Conservation (phyloP, 2,113 vertebrate species). For the Probosciger aterrimus region DNA sequence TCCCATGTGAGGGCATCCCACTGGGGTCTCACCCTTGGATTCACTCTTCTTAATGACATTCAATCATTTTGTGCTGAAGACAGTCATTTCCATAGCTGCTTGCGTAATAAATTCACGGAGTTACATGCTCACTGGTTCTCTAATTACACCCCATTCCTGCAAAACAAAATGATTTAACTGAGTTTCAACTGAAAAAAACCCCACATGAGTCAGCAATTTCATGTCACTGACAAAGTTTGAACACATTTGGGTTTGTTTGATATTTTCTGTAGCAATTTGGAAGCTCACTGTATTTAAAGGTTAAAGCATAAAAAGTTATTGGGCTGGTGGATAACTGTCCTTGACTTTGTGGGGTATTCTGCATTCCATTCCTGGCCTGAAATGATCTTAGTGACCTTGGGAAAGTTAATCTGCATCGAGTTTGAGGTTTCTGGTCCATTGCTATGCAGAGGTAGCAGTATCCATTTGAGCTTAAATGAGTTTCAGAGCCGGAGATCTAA, state of each 20-base stretch:
- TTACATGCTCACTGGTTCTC: conserved; percentile 65
- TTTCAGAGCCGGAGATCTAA: neutral
- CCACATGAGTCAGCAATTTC: conserved; percentile 33
- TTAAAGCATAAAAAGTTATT: neutral
- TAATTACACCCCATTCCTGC: conserved; percentile 46
- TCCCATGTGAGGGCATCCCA: conserved; percentile 40
- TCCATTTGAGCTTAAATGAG: neutral
- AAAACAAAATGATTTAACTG: conserved; percentile 60
- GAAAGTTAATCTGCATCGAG: neutral
- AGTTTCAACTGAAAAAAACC: neutral
- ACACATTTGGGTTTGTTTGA: neutral
- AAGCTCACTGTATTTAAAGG: neutral
- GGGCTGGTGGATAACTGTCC: neutral
- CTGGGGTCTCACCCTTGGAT: conserved; percentile 59
- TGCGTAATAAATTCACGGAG: conserved; percentile 58
- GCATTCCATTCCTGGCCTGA: neutral
- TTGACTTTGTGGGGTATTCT: neutral
- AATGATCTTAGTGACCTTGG: neutral
- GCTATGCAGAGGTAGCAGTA: neutral
- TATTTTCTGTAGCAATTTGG: neutral
- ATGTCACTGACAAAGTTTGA: neutral
- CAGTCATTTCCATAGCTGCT: conserved; percentile 58
- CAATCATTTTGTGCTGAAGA: conserved; percentile 68
- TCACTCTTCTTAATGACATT: conserved; percentile 59
- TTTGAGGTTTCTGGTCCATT: neutral